These are phyloP conservation scores for Poecilia wingei DNA, from an alignment of 2,797 vertebrate species.

Conservation along the genomic window DNA sequence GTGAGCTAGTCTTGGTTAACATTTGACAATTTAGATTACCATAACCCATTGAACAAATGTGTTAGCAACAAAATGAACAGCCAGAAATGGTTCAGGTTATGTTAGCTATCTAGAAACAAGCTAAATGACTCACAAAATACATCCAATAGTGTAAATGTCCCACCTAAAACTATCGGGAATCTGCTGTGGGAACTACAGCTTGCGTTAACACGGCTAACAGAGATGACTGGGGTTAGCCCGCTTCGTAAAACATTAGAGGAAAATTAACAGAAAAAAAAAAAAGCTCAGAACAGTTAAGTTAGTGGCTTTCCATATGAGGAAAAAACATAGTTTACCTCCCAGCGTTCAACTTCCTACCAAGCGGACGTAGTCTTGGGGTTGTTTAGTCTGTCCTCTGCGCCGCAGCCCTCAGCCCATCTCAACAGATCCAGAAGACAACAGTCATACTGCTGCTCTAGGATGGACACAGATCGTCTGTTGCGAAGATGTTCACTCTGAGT, in stretches of 20 bases:
- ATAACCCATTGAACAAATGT: background rate
- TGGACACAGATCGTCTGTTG: constrained; percentile 27
- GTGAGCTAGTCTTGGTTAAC: background rate
- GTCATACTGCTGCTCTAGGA: constrained; percentile 10
- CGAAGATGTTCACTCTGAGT: constrained; percentile 31
- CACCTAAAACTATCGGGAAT: background rate
- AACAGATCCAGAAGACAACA: constrained; percentile 31
- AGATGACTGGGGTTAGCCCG: constrained; percentile 18
- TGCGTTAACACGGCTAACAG: constrained; percentile 45
- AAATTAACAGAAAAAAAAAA: constrained; percentile 10
- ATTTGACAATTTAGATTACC: background rate
- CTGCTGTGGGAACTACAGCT: background rate
- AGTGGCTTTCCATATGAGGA: background rate
- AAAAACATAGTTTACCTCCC: constrained; percentile 43
- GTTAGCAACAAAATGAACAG: constrained; percentile 13
- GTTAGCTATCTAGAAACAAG: constrained; percentile 35
- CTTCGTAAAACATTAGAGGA: background rate
- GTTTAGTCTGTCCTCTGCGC: constrained; percentile 29
- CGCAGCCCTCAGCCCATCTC: constrained; percentile 76
- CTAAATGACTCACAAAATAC: background rate
- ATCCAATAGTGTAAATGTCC: fast-evolving
- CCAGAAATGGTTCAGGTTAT: constrained; percentile 33
- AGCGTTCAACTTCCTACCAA: constrained; percentile 17
- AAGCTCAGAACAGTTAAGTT: no score
- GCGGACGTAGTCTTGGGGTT: constrained; percentile 13